Evolutionary conservation across 2,888 invertebrate genomes (phyloP).

Genomic region (Allolobophora icterica): DNA sequence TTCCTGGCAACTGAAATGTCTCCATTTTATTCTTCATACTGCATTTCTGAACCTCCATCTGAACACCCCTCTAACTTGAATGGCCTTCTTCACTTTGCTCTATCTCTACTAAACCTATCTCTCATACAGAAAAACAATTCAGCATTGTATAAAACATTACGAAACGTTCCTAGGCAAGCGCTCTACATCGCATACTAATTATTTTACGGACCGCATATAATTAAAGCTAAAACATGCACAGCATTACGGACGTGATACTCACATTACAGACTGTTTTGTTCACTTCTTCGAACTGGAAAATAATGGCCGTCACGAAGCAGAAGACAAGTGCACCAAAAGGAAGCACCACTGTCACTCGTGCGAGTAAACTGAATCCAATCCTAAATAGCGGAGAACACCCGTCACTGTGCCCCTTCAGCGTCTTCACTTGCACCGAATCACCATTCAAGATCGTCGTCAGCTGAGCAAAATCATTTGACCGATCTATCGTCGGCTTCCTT

Average conservation of each 20-base stretch:
- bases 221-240: not conserved
- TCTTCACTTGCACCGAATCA: not conserved
- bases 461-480: constrained; percentile 5
- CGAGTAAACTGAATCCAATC: constrained; percentile 71
- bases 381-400: not conserved
- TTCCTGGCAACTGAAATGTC: too few species aligned
- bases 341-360: constrained; percentile 82
- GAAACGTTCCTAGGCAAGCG: not conserved
- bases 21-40: too few species aligned
- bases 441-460: not conserved
- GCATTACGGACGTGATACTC: constrained; percentile 65
- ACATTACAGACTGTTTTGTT: constrained; percentile 94
- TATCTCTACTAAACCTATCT: too few species aligned
- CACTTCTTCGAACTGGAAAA: constrained; percentile 90
- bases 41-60: too few species aligned
- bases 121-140: too few species aligned
- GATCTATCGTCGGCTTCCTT: constrained; percentile 5
- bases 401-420: not conserved
- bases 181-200: not conserved
- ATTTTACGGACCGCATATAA: not conserved
- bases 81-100: too few species aligned
- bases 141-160: not conserved
- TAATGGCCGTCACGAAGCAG: constrained; percentile 86
- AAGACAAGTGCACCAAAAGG: constrained; percentile 83
- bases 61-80: too few species aligned